phyloP scores from a whole-genome alignment of 1,140 invertebrate genomes.

The Leptopilina boulardi region DNA sequence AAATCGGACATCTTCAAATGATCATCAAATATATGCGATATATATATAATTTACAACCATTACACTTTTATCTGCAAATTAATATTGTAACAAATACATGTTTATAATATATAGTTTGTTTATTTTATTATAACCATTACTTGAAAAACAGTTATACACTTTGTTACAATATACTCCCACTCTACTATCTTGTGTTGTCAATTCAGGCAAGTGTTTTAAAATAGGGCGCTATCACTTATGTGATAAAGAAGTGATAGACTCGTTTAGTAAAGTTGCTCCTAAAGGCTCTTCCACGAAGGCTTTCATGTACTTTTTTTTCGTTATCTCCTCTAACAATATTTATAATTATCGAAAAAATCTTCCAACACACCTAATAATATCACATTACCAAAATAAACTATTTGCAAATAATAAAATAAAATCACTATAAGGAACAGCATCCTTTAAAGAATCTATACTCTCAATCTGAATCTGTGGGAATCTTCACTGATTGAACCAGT shows the following conservation, averaged over 20 bases:
- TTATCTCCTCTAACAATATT: too few relatives aligned
- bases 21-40: background rate
- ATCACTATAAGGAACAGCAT: too few relatives aligned
- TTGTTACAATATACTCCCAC: background rate
- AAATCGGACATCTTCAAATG: background rate
- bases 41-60: background rate
- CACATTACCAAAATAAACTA: background rate
- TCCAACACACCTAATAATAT: background rate
- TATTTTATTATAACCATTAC: background rate
- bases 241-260: conserved; percentile 19
- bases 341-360: too few relatives aligned
- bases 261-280: background rate
- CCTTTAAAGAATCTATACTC: too few relatives aligned
- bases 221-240: conserved; percentile 24
- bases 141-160: background rate
- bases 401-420: background rate
- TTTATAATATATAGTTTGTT: too few relatives aligned
- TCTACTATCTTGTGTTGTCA: background rate
- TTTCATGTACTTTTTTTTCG: background rate
- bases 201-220: conserved; percentile 21
- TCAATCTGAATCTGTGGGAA: too few relatives aligned
- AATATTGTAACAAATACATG: too few relatives aligned
- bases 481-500: too few relatives aligned
- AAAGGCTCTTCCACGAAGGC: background rate
- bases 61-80: too few relatives aligned